Evolutionary conservation across 2,113 vertebrate species (phyloP).

Genomic region (Manacus vitellinus): DNA sequence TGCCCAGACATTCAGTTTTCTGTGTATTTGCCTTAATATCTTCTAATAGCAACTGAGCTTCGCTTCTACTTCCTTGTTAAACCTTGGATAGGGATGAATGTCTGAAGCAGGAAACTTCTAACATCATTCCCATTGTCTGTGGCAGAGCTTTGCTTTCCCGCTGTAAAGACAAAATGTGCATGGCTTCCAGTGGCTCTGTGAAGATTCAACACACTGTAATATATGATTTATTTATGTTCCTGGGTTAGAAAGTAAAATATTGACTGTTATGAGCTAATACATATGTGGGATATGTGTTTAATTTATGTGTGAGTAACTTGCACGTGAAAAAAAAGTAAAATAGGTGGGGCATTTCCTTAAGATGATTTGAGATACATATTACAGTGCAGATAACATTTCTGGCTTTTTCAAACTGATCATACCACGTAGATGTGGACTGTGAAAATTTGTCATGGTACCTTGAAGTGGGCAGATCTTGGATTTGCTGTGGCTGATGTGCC

Average conservation of each 20-base stretch:
- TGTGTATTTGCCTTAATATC: not conserved
- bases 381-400: not conserved
- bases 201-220: not conserved
- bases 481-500: not conserved
- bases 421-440: accelerated
- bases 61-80: conserved; percentile 20
- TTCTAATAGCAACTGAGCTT: conserved; percentile 47
- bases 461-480: not conserved
- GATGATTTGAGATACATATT: not conserved
- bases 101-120: not conserved
- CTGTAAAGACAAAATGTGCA: not conserved
- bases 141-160: not conserved
- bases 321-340: not conserved
- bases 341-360: not conserved
- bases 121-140: not conserved
- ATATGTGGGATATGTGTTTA: not conserved
- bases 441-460: not conserved
- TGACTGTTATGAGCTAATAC: not conserved
- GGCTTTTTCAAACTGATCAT: not conserved
- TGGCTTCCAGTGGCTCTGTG: not conserved
- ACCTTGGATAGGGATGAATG: not conserved
- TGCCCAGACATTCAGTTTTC: not conserved
- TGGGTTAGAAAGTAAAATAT: not conserved
- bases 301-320: not conserved
- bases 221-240: not conserved